Percentiles rank a stretch among this genome's conserved stretches.
These are phyloP conservation scores for Acrobasis consociella DNA, from an alignment of 2,888 invertebrate genomes.

Conservation along the genomic window DNA sequence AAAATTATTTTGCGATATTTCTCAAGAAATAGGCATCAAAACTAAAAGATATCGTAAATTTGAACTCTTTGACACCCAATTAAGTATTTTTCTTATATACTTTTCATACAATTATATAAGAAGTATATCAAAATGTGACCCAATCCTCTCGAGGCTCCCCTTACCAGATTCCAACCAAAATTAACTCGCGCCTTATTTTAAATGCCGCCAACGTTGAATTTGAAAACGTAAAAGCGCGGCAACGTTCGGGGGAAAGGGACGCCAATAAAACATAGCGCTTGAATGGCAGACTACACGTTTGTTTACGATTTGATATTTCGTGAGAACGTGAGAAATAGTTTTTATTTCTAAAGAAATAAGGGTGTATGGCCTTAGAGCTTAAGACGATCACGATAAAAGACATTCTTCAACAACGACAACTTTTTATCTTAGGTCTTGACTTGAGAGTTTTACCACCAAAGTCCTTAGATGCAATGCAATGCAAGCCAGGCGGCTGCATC, in stretches of 20 bases:
- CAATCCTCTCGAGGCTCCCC: constrained; percentile 67
- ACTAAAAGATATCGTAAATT: constrained; percentile 44
- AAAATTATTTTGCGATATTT: constrained; percentile 61
- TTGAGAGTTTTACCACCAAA: background rate
- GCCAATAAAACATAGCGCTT: constrained; percentile 79
- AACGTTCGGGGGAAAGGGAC: constrained; percentile 76
- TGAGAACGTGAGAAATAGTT: constrained; percentile 70
- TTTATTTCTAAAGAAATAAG: constrained; percentile 71
- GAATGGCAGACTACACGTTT: constrained; percentile 68
- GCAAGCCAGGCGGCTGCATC: too few species aligned
- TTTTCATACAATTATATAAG: constrained; percentile 59
- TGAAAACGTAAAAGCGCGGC: constrained; percentile 77
- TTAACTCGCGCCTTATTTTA: constrained; percentile 77
- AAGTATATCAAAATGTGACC: constrained; percentile 79
- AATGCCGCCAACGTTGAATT: constrained; percentile 79
- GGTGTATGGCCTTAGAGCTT: constrained; percentile 57
- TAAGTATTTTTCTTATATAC: constrained; percentile 51
- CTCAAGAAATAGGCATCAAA: constrained; percentile 49
- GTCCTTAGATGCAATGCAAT: background rate
- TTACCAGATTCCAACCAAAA: constrained; percentile 70
- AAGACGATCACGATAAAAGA: constrained; percentile 57
- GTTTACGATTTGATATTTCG: constrained; percentile 78
- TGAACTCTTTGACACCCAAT: constrained; percentile 34
- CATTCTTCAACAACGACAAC: constrained; percentile 41
- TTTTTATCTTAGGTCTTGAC: background rate